These are phyloP conservation scores for Pomatorhinus ruficollis DNA, from an alignment of 2,113 vertebrate species.

Conservation along the genomic window DNA sequence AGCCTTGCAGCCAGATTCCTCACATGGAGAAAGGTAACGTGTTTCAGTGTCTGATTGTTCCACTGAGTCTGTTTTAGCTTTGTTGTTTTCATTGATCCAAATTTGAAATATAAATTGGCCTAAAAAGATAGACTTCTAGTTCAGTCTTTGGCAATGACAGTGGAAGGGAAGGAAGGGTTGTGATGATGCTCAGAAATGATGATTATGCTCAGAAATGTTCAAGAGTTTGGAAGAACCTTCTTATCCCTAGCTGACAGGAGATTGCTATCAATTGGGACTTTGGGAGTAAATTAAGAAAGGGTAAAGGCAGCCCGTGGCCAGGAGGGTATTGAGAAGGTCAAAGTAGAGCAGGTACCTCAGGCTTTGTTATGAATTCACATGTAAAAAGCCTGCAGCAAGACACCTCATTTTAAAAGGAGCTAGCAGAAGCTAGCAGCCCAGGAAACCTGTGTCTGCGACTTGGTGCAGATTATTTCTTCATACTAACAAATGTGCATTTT, in stretches of 20 bases:
- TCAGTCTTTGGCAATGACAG: not conserved
- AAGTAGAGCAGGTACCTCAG: not conserved
- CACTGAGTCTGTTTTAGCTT: not conserved
- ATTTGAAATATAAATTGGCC: not conserved
- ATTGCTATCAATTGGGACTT: not conserved
- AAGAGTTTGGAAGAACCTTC: not conserved
- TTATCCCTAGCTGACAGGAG: not conserved
- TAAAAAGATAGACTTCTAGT: not conserved
- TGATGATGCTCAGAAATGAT: not conserved
- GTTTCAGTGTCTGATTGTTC: not conserved
- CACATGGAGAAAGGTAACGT: fast-evolving
- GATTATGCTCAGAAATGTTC: not conserved
- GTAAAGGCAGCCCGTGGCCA: not conserved
- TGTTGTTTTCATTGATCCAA: not conserved
- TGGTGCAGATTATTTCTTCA: not conserved
- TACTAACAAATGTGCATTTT: not conserved
- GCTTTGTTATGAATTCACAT: not conserved
- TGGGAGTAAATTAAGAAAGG: not conserved
- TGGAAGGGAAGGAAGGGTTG: not conserved
- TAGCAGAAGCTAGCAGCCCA: not conserved
- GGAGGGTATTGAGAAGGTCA: not conserved
- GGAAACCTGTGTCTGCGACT: not conserved
- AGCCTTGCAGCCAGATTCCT: not conserved
- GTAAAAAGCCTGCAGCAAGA: not conserved
- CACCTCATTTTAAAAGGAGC: not conserved